Conservation (phyloP, 2,113 vertebrate genomes). For the Lagopus leucura region DNA sequence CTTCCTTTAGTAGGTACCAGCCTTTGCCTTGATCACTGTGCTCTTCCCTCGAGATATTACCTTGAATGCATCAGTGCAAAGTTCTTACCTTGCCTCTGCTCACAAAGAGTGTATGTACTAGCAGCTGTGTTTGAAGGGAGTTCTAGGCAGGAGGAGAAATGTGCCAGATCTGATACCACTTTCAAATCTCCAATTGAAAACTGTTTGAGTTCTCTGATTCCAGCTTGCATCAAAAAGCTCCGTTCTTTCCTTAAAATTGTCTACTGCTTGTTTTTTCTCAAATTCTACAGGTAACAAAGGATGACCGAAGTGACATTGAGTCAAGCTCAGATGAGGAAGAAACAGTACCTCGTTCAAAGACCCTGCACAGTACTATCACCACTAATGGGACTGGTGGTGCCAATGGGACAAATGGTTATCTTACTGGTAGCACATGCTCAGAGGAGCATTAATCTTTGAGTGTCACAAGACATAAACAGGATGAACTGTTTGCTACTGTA, state of each 20-base stretch:
- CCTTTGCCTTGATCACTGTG: not conserved
- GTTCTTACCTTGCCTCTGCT: not conserved
- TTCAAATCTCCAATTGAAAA: not conserved
- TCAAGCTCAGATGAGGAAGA: conserved; percentile 97
- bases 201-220: not conserved
- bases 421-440: conserved; percentile 82
- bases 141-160: not conserved
- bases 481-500: conserved; percentile 85
- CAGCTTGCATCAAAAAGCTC: not conserved
- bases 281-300: conserved; percentile 88
- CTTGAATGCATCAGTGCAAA: not conserved
- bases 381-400: conserved; percentile 91
- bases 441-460: conserved; percentile 86
- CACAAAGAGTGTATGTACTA: rapidly evolving
- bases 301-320: conserved; percentile 94
- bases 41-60: not conserved
- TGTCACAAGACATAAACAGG: conserved; percentile 76
- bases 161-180: not conserved
- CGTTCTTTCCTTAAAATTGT: not conserved
- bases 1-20: not conserved
- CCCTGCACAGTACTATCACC: conserved; percentile 77
- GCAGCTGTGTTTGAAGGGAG: not conserved
- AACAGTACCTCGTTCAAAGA: conserved; percentile 80
- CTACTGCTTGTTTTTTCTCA: not conserved
- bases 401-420: conserved; percentile 92